Conservation (phyloP, 1,140 invertebrate species). For the Hermatobates lingyangjiaoensis region DNA sequence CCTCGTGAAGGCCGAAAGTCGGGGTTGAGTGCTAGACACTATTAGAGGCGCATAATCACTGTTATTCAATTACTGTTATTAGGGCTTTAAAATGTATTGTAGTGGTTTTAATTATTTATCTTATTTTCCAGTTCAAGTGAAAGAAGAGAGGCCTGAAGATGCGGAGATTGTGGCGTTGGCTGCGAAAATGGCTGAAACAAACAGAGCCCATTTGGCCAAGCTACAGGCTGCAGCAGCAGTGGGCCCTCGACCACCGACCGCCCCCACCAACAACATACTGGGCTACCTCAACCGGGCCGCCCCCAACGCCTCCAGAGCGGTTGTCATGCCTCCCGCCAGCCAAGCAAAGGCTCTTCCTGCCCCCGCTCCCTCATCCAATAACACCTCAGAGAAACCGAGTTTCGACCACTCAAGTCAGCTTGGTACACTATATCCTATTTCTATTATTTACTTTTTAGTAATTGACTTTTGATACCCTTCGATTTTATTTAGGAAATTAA, state of each 20-base stretch:
- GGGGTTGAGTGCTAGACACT: too few relatives aligned
- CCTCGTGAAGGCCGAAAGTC: too few relatives aligned
- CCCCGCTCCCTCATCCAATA: background rate
- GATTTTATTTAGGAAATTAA: too few relatives aligned
- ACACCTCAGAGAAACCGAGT: slow-evolving; percentile 3
- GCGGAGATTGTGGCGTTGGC: slow-evolving; percentile 68
- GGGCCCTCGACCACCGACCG: slow-evolving; percentile 16
- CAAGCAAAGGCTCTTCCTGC: background rate
- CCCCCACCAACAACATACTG: slow-evolving; percentile 30
- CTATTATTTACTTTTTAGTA: too few relatives aligned
- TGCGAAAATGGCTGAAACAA: slow-evolving; percentile 66
- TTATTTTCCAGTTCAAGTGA: slow-evolving; percentile 21
- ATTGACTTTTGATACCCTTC: background rate
- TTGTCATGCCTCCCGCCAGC: background rate
- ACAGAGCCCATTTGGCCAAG: slow-evolving; percentile 47
- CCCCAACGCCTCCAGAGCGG: background rate
- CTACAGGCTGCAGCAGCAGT: slow-evolving; percentile 20
- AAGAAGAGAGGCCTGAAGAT: slow-evolving; percentile 60
- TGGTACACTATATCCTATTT: too few relatives aligned
- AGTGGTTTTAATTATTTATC: background rate
- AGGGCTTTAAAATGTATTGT: background rate
- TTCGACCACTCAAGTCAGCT: slow-evolving; percentile 8
- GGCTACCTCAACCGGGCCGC: slow-evolving; percentile 29
- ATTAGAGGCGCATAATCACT: too few relatives aligned
- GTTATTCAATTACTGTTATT: too few relatives aligned